Evolutionary conservation across 1,140 invertebrate species (phyloP).

Genomic region (Tetraneura akinire): DNA sequence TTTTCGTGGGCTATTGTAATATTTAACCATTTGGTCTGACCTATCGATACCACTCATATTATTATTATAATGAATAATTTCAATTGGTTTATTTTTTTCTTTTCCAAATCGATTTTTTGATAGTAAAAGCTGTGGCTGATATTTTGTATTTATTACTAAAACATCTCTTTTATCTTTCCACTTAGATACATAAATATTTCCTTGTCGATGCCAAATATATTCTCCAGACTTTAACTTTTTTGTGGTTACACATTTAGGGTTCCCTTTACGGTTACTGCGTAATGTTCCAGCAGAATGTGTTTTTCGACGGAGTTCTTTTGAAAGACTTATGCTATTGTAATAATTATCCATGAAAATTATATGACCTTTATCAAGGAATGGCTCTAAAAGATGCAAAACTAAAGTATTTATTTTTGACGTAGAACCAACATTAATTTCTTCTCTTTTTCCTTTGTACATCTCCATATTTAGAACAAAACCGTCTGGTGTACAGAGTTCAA

Average conservation of each 20-base stretch:
- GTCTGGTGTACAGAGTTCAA: too few relatives aligned
- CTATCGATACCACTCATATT: slow-evolving; percentile 13
- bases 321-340: slow-evolving; percentile 15
- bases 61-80: slow-evolving; percentile 14
- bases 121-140: background rate
- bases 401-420: slow-evolving; percentile 18
- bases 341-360: slow-evolving; percentile 13
- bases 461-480: slow-evolving; percentile 24
- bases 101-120: background rate
- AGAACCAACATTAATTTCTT: background rate
- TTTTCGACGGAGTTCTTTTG: background rate
- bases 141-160: background rate
- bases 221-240: slow-evolving; percentile 14
- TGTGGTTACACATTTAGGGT: background rate
- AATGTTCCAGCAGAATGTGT: background rate
- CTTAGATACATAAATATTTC: background rate
- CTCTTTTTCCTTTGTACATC: background rate
- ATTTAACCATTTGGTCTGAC: background rate
- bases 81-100: background rate
- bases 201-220: slow-evolving; percentile 10
- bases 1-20: slow-evolving; percentile 1
- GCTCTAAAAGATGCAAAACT: background rate
- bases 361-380: background rate
- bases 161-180: slow-evolving; percentile 2
- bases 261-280: background rate